Evolutionary conservation across 1,140 invertebrate genomes (phyloP), one percentile per base, ranked within the genome.

Genomic region (Philaenus spumarius): DNA sequence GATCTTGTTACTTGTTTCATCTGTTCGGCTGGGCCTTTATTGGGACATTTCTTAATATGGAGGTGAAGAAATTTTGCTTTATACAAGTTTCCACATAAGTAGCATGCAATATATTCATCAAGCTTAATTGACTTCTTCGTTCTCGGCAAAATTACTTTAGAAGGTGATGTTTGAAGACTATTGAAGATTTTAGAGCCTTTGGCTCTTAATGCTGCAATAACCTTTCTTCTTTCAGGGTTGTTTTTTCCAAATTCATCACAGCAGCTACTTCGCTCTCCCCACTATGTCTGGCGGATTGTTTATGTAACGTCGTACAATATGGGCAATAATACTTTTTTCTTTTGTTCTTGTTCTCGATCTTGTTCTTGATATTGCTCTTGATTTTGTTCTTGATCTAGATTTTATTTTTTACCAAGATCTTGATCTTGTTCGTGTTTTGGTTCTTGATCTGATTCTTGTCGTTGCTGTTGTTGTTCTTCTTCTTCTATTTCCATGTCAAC

Each of bases 31-130:
- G n/a, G n/a, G n/a, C 6, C 5, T 19, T n/a, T 43, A 19, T 43
- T 43, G 5, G 40, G 40, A 43, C 40, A 43, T 43, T 43, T 43
- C 40, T 43, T 43, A 15, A 43, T 43, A 19, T 43, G 40, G n/a
- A 14, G 40, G n/a, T 43, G n/a, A n/a, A 43, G 40, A n/a, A 43
- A 43, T 43, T 43, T 43, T 6, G 5, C 20, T n/a, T 43, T 43
- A 43, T 43, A 43, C 40, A 43, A 15, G n/a, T 43, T 43, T 15
- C 40, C 40, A 43, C 40, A 43, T 43, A 43, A 43, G 20, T 43
- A n/a, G n/a, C 40, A 43, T 43, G 5, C 6, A 43, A 43, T 43
- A 15, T 43, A 43, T n/a, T 43, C 5, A 5, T 15, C 4, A 43
- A 43, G n/a, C n/a, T 43, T 43, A 4, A 43, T 6, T 6, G 6